Evolutionary conservation across 2,797 vertebrate species (phyloP), one percentile per base, ranked within the genome.

Genomic region (Meriones psammophilus): DNA sequence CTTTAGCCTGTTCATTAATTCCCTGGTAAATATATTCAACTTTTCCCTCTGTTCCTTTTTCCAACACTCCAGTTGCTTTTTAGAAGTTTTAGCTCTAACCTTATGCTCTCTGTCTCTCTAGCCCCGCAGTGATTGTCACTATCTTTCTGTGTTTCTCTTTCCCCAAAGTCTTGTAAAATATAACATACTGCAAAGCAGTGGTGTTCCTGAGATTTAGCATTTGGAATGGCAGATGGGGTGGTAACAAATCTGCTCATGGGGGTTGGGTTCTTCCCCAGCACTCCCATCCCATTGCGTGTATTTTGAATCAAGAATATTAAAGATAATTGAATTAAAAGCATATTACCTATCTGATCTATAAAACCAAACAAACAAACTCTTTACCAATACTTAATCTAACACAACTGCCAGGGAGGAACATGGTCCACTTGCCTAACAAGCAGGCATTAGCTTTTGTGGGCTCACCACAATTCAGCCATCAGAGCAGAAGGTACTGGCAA

Each of bases 201-300:
- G 98, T 99, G 98, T 98, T 98, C 98, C 98, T 98, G 98, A 97
- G 97, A 98, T 97, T 98, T 98, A 98, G 98, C 98, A 98, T 99
- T 98, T 99, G 98, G 98, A 98, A 97, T 98, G 98, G 98, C 98
- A 99, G 98, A 99, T 99, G 98, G 98, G 98, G 98, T 98, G 98
- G 98, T 98, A 98, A 98, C 97, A 97, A 98, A 98, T 98, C 98
- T 98, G 98, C 98, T 98, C 98, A 94, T 98, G 98, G 98, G 89
- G 98, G 98, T 87, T 98, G 98, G 98, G 98, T 98, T 98, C 91
- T 96, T 98, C 97, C 98, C 98, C 97, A 98, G 97, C 97, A 97
- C 96, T 98, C 97, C 89, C 97, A 98, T 97, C 97, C 98, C 97
- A 97, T 96, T 97, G 94, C 96, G 96, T 97, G 98, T 97, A 98